These are phyloP conservation scores for Clangula hyemalis DNA, from an alignment of 2,797 vertebrate genomes.

Conservation along the genomic window DNA sequence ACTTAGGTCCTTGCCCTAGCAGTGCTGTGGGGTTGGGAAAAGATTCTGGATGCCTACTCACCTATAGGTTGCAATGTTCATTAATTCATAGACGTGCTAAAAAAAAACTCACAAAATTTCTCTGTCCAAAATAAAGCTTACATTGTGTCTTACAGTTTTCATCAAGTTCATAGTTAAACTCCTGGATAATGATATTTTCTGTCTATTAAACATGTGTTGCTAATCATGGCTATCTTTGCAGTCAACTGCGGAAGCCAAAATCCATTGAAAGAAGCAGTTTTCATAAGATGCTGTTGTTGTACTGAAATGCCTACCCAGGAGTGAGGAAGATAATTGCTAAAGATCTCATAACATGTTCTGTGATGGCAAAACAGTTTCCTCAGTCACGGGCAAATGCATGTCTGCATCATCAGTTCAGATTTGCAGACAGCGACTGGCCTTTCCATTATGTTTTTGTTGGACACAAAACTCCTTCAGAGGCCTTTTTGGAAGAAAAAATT, in stretches of 20 bases:
- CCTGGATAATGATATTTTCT: constrained; percentile 12
- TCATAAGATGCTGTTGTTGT: background rate
- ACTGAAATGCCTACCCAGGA: background rate
- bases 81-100: background rate
- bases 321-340: background rate
- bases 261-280: constrained; percentile 17
- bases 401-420: background rate
- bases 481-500: background rate
- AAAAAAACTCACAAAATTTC: background rate
- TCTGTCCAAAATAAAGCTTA: background rate
- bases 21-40: background rate
- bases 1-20: background rate
- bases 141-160: background rate
- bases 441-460: background rate
- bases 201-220: constrained; percentile 41
- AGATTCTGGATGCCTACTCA: background rate
- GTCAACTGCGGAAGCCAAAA: constrained; percentile 5
- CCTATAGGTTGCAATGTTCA: background rate
- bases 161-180: constrained; percentile 4
- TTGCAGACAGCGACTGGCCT: background rate
- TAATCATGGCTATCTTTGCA: constrained; percentile 29
- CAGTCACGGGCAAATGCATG: background rate
- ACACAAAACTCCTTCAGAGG: background rate
- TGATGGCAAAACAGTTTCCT: background rate
- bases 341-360: background rate